Evolutionary conservation across 2,888 invertebrate species (phyloP), one percentile per base, ranked within the genome.

Genomic region (Eupeodes luniger): DNA sequence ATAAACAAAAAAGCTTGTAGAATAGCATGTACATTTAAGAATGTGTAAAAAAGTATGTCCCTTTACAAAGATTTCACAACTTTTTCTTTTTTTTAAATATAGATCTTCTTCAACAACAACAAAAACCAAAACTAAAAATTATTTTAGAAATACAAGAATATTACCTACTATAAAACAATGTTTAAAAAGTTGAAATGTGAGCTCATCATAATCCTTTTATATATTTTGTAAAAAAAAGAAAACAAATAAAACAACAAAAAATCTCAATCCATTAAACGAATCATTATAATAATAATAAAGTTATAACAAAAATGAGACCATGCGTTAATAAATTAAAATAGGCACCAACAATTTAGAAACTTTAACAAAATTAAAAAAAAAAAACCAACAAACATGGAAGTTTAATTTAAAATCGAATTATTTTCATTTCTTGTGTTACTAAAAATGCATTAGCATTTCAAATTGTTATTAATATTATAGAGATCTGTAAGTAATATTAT

Each of bases 131-230:
- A 49, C 72, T 40, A 36, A 64, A 53, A 10, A 16, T 6, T 5
- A 14, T 40, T 62, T 40, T 7, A 40, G 16, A 11, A 14, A 27
- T 3, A 57, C 2, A 34, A 57, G 12, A 34, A 14, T 7, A 57
- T 57, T 34, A 34, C 4, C 9, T 53, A 5, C 9, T 53, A 16
- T n/a, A 4, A 67, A 75, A 53, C 6, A 67, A 44, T 55, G 55
- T 49, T 62, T 11, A 36, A 82, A 36, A 82, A 77, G 53, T 77
- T 62, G 49, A 70, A 14, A 70, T n/a, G 36, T 47, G 82, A 64
- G 69, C 61, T 76, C 64, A 69, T 76, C 64, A 69, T 70, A 77
- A 55, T 16, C 53, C 69, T 64, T 82, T 77, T 82, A 76, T 82
- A 75, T 81, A 70, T 64, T 82, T 82, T 82, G 16, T 75, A 81